Evolutionary conservation across 30 jellyfish, hydroid and myxozoan genomes (phyloP).

Genomic region (Morbakka virulenta): DNA sequence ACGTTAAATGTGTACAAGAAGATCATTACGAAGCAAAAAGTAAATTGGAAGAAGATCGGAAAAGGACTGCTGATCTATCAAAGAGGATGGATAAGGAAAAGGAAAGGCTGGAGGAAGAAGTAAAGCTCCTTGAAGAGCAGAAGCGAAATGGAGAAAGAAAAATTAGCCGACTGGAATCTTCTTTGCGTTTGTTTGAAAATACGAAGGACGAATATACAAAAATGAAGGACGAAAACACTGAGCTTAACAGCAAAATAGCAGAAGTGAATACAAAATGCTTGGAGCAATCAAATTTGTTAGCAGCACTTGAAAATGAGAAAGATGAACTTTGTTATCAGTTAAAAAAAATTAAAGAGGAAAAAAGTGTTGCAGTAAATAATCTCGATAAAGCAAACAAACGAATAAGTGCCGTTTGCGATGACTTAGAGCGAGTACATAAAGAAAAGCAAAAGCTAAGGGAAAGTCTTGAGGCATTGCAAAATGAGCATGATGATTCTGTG

Average conservation of each 20-base stretch:
- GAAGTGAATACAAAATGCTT: conserved; percentile 2
- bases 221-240: too few relatives aligned
- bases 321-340: conserved; percentile 22
- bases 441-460: too few relatives aligned
- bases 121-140: not conserved
- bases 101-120: conserved; percentile 1
- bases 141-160: conserved; percentile 7
- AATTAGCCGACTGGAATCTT: not conserved
- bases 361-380: not conserved
- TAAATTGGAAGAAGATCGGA: not conserved
- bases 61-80: too few relatives aligned
- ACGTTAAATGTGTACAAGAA: not conserved
- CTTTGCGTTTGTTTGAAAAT: too few relatives aligned
- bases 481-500: too few relatives aligned
- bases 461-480: too few relatives aligned
- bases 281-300: conserved; percentile 17
- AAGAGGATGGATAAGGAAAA: not conserved
- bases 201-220: too few relatives aligned
- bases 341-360: conserved; percentile 16
- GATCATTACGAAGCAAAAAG: not conserved
- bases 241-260: conserved; percentile 12
- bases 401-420: conserved; percentile 31
- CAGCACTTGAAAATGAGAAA: conserved; percentile 38
- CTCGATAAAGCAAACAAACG: conserved; percentile 30
- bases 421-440: conserved; percentile 16